Percentiles rank a stretch among this genome's conserved stretches.
Conservation (phyloP, 2,888 invertebrate species). For the Dromius quadrimaculatus region DNA sequence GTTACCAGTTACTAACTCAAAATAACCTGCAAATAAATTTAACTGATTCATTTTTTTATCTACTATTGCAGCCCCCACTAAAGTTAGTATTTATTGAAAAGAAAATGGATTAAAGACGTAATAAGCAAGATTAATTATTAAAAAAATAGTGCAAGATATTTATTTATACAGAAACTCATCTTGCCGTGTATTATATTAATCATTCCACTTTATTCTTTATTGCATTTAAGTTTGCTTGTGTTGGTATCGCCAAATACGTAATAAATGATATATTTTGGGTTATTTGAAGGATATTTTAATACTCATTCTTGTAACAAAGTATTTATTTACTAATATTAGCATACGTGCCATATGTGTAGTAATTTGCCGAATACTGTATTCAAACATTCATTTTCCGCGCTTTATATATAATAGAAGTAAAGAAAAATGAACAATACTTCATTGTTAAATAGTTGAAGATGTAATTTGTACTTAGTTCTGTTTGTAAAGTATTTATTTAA, state of each 20-base stretch:
- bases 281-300: conserved; percentile 30
- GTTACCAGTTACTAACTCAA: too few relatives aligned
- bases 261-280: conserved; percentile 31
- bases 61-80: too few relatives aligned
- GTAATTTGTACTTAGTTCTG: conserved; percentile 26
- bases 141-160: conserved; percentile 15
- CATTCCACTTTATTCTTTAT: conserved; percentile 38
- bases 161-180: conserved; percentile 13
- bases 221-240: conserved; percentile 34
- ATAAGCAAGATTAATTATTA: too few relatives aligned
- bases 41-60: too few relatives aligned
- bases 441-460: conserved; percentile 15
- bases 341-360: conserved; percentile 22
- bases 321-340: conserved; percentile 34
- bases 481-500: conserved; percentile 23
- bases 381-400: conserved; percentile 9
- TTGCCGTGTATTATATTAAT: conserved; percentile 39
- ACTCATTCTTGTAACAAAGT: conserved; percentile 16
- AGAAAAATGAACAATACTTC: conserved; percentile 22
- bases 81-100: too few relatives aligned
- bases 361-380: background rate
- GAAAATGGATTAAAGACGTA: too few relatives aligned
- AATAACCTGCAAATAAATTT: too few relatives aligned
- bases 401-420: conserved; percentile 13
- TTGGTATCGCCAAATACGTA: conserved; percentile 37